Base-by-base conservation (phyloP, 2,113 vertebrate species). In the Pogonocichla stellata region DNA sequence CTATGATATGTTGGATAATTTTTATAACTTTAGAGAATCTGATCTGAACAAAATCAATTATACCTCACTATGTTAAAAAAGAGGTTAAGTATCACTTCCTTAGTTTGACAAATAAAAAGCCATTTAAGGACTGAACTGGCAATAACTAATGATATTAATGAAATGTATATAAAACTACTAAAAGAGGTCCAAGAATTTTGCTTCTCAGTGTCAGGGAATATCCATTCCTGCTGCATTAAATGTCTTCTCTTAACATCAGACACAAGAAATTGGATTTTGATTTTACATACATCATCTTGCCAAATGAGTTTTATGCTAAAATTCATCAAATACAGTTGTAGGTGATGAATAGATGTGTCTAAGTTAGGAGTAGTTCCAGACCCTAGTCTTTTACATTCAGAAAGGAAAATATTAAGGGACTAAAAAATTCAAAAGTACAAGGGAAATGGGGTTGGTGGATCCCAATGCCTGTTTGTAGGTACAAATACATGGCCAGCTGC, bases 401-500 rank as follows among this genome's bases (percentile, higher is more conserved):
- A 58, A 70, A 18, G 10, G 28, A 65, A 77, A 78, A 9, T 33
- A 6, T 73, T 51, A 29, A 6, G 10, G 33, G 10, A 13, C 8
- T 48, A 51, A 7, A 60, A 73, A 87, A 81, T 36, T 22, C 60
- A n/a, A 42, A 81, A 73, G 10, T 14, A 22, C 20, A 18, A 57
- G 9, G 10, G 5, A 73, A 43, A 12, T 45, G 8, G 69, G 13
- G 5, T 23, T 80, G 18, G n/a, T 80, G 14, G 14, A 75, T 43
- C 1, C 5, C 24, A 15, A 15, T 2, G 6, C 1, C 2, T 34
- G 6, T 53, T 53, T 75, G 10, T 38, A 23, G 22, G 29, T 62
- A 29, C 9, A 20, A 58, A 62, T 19, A 34, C 8, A 19, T 2
- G 15, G 11, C 17, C 5, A 50, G 16, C 4, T 29, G 28, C 26